phyloP scores from a whole-genome alignment of 1,140 invertebrate species.

The Anastrepha obliqua region DNA sequence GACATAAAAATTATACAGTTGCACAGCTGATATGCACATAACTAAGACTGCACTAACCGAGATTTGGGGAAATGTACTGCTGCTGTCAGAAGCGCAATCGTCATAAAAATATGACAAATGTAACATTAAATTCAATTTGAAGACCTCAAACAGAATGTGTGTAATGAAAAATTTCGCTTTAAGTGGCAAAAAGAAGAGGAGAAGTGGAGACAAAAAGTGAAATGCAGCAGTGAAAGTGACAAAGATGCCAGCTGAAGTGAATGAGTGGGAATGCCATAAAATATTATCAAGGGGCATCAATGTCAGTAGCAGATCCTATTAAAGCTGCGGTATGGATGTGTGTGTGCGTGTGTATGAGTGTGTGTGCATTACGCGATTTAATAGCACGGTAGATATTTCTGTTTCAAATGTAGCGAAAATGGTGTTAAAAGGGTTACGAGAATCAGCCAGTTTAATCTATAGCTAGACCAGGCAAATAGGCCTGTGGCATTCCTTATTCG shows the following conservation, averaged over 20 bases:
- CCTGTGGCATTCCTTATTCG: no score
- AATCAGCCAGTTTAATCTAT: no score
- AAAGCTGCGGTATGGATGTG: neutral
- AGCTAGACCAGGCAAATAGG: no score
- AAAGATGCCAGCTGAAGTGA: neutral
- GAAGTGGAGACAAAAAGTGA: neutral
- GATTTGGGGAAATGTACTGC: constrained; percentile 27
- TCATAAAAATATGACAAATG: constrained; percentile 42
- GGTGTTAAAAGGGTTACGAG: no score
- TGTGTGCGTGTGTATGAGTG: neutral
- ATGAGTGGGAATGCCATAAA: neutral
- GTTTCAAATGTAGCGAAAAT: no score
- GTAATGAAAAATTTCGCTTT: neutral
- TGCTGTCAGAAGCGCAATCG: neutral
- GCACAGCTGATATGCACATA: neutral
- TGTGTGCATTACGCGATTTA: no score
- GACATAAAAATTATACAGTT: neutral
- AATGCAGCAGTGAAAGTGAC: constrained; percentile 27
- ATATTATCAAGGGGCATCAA: neutral
- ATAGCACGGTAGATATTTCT: no score
- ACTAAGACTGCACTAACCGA: neutral
- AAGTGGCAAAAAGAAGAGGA: neutral
- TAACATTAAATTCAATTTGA: constrained; percentile 39
- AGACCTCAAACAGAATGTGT: neutral
- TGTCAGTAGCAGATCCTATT: neutral